A percentile compares a stretch with the other conserved stretches of the same genome.
Evolutionary conservation across 2,113 vertebrate species (phyloP).

Genomic region (Dipodomys stephensi): DNA sequence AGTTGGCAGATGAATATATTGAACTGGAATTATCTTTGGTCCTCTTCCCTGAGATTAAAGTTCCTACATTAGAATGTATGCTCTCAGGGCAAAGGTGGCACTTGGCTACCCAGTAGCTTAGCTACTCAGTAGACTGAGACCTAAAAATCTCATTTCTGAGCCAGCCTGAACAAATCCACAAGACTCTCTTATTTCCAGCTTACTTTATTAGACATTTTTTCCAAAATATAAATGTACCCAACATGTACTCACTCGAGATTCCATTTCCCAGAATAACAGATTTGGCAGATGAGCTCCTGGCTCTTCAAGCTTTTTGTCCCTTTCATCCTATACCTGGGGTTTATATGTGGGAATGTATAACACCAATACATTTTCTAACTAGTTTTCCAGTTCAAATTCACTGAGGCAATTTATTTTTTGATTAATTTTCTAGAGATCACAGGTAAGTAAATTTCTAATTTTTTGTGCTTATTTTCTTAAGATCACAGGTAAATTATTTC

Average conservation of each 20-base stretch:
- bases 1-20: constrained; percentile 15
- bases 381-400: constrained; percentile 20
- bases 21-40: background rate
- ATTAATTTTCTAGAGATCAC: background rate
- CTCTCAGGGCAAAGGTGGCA: background rate
- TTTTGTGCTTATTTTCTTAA: background rate
- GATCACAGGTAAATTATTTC: background rate
- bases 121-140: no score
- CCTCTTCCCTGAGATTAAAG: background rate
- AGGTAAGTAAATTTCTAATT: no score
- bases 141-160: no score
- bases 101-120: background rate
- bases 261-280: background rate
- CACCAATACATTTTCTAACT: constrained; percentile 31
- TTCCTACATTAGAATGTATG: background rate
- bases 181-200: no score
- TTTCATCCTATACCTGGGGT: background rate
- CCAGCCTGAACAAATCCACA: no score
- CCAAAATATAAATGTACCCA: background rate
- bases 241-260: background rate
- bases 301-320: background rate
- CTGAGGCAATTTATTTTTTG: background rate
- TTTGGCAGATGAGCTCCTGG: background rate
- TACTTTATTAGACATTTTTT: background rate
- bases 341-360: background rate